phyloP scores from a whole-genome alignment of 2,797 vertebrate species.

The Mionectes olivaceus region DNA sequence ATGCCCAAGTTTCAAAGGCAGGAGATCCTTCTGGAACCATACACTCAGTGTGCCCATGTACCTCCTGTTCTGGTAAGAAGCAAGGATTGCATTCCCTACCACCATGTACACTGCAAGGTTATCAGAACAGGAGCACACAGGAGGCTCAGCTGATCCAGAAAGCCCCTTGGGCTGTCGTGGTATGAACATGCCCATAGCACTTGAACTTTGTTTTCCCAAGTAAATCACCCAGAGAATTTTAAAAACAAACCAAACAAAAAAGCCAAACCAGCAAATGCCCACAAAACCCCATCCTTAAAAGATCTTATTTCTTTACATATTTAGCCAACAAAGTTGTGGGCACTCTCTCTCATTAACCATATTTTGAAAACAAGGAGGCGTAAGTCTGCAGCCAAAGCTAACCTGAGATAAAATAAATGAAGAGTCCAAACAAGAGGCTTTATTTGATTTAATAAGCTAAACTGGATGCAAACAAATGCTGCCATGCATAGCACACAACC shows the following conservation, averaged over 20 bases:
- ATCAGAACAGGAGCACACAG: background rate
- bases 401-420: background rate
- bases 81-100: background rate
- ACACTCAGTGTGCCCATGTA: background rate
- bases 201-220: background rate
- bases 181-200: background rate
- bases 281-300: fast-evolving
- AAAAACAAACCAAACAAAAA: background rate
- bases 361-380: background rate
- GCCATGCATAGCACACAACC: background rate
- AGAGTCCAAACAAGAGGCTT: background rate
- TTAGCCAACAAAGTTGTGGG: background rate
- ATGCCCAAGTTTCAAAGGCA: background rate
- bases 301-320: background rate
- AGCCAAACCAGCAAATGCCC: background rate
- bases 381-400: background rate
- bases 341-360: background rate
- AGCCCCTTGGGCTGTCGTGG: background rate
- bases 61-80: background rate
- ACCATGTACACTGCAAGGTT: background rate
- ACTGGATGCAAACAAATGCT: background rate
- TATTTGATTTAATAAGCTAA: background rate
- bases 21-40: background rate
- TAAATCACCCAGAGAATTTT: background rate
- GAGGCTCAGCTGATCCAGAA: background rate